Conservation (phyloP, 2,888 invertebrate species). For the Amphipyra berbera region DNA sequence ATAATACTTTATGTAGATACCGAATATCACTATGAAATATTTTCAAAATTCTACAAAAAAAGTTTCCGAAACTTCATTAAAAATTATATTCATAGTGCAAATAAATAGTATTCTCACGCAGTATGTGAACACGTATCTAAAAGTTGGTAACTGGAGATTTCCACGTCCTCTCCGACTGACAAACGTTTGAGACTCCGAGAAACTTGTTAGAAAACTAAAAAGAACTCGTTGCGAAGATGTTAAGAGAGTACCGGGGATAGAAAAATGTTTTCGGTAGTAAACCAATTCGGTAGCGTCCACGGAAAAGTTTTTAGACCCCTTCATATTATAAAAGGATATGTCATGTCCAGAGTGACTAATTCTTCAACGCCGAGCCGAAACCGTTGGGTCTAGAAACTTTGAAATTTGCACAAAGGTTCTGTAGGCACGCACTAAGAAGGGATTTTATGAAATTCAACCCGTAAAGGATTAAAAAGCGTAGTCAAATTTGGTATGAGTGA, state of each 20-base stretch:
- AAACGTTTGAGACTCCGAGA: slow-evolving; percentile 80
- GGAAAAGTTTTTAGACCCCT: not conserved
- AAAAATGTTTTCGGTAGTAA: slow-evolving; percentile 19
- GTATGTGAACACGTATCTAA: slow-evolving; percentile 63
- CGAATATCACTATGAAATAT: no score
- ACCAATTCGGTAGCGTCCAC: slow-evolving; percentile 10
- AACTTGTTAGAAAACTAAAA: slow-evolving; percentile 88
- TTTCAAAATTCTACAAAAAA: not conserved
- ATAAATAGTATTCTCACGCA: slow-evolving; percentile 35
- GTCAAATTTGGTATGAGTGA: no score
- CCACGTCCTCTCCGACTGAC: slow-evolving; percentile 81
- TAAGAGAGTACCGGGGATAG: slow-evolving; percentile 59
- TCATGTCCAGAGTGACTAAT: no score
- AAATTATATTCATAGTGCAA: slow-evolving; percentile 14
- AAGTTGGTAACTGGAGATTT: slow-evolving; percentile 79
- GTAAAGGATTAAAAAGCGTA: no score
- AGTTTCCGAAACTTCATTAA: slow-evolving; percentile 5
- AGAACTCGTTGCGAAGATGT: slow-evolving; percentile 80
- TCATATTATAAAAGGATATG: no score
- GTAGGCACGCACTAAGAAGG: no score
- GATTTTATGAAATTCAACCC: no score
- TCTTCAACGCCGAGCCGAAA: no score
- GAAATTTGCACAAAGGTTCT: no score
- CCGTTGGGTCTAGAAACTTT: no score
- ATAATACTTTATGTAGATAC: no score